These are phyloP conservation scores for Saturnia japonica DNA, from an alignment of 2,888 invertebrate species.

Conservation along the genomic window DNA sequence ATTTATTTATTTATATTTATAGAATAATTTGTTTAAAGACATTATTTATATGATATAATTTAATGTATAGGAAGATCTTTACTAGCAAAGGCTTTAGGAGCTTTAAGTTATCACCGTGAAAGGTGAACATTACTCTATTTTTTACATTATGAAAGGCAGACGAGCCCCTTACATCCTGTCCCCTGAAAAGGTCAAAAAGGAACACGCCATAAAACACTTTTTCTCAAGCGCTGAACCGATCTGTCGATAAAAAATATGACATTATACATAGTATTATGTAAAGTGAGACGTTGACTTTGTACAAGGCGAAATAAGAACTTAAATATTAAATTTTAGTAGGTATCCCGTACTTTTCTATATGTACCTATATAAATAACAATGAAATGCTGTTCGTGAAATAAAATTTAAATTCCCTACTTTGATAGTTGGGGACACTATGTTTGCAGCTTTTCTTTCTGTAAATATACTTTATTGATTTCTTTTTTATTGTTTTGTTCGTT, in stretches of 20 bases:
- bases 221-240: slow-evolving; percentile 54
- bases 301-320: not conserved
- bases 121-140: slow-evolving; percentile 70
- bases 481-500: no score
- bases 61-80: not conserved
- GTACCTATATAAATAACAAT: not conserved
- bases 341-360: not conserved
- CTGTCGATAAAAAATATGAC: slow-evolving; percentile 21
- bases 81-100: not conserved
- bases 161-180: slow-evolving; percentile 68
- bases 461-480: no score
- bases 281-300: not conserved
- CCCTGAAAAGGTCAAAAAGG: slow-evolving; percentile 68
- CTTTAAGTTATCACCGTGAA: not conserved
- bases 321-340: not conserved
- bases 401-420: no score
- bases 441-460: no score
- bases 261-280: slow-evolving; percentile 18
- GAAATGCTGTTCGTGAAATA: no score
- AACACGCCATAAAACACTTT: slow-evolving; percentile 64
- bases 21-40: no score
- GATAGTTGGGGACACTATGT: no score
- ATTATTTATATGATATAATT: not conserved
- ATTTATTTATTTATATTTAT: no score
- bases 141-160: slow-evolving; percentile 77